phyloP scores from a whole-genome alignment of 2,113 vertebrate species.

The Corydoras maculifer region DNA sequence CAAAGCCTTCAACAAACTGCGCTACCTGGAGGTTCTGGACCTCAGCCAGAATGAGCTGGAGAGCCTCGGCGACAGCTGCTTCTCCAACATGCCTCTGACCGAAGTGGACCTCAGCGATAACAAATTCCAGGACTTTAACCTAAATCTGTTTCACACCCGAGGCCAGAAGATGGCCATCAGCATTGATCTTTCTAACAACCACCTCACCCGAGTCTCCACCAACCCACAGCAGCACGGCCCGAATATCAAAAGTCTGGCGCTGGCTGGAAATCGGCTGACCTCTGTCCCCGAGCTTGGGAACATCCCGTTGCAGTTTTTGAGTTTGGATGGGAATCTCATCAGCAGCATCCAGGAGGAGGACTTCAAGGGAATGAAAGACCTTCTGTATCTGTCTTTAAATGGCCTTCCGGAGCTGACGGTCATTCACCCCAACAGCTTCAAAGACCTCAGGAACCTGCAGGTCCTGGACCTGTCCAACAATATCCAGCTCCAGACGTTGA shows the following conservation, averaged over 20 bases:
- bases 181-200: conserved; percentile 82
- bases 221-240: conserved; percentile 39
- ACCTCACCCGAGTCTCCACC: conserved; percentile 55
- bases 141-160: conserved; percentile 70
- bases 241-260: conserved; percentile 78
- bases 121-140: conserved; percentile 66
- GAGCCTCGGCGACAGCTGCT: conserved; percentile 67
- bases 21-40: conserved; percentile 87
- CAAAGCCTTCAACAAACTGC: conserved; percentile 77
- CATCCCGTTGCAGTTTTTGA: conserved; percentile 77
- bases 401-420: conserved; percentile 58
- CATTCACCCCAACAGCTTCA: conserved; percentile 69
- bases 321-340: conserved; percentile 80
- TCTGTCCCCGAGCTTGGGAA: conserved; percentile 68
- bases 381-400: conserved; percentile 79
- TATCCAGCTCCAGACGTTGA: conserved; percentile 62
- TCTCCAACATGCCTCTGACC: conserved; percentile 74
- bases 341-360: conserved; percentile 58
- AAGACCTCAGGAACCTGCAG: conserved; percentile 72
- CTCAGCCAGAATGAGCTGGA: conserved; percentile 78
- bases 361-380: conserved; percentile 69
- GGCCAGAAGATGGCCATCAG: conserved; percentile 72
- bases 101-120: conserved; percentile 87
- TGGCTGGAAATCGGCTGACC: conserved; percentile 72
- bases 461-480: conserved; percentile 84